Percentiles rank a stretch among this genome's conserved stretches.
Conservation (phyloP, 2,888 invertebrate genomes). For the Serrognathus titanus region DNA sequence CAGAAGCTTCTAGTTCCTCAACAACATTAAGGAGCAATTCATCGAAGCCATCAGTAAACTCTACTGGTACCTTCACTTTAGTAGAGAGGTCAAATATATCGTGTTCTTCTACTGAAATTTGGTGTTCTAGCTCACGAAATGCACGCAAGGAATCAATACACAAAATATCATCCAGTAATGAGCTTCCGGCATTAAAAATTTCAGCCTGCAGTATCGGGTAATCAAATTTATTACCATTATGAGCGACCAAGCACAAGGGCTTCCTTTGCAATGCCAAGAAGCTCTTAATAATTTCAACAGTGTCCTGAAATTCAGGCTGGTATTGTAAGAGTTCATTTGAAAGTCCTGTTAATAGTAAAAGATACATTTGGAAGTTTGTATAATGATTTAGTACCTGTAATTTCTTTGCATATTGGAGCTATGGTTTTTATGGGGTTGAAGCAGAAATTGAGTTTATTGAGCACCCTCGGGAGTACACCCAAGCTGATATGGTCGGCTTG, state of each 20-base stretch:
- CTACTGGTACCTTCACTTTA: constrained; percentile 26
- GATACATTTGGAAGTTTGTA: too few relatives aligned
- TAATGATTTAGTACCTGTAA: constrained; percentile 49
- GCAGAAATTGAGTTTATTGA: constrained; percentile 68
- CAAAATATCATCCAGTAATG: constrained; percentile 53
- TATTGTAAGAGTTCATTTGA: constrained; percentile 64
- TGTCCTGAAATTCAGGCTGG: constrained; percentile 59
- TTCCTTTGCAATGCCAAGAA: constrained; percentile 62
- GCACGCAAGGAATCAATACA: constrained; percentile 67
- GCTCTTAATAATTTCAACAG: constrained; percentile 55
- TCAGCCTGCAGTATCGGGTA: constrained; percentile 71
- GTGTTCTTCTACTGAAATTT: not conserved
- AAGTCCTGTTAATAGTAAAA: constrained; percentile 52
- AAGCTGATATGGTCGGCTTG: constrained; percentile 52
- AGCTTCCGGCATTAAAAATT: constrained; percentile 51
- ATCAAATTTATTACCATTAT: constrained; percentile 77
- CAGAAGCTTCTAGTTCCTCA: constrained; percentile 40
- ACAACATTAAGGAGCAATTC: constrained; percentile 43
- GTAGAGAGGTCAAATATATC: constrained; percentile 1
- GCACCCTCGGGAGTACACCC: constrained; percentile 58
- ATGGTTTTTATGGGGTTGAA: constrained; percentile 63
- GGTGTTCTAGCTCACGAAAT: constrained; percentile 52
- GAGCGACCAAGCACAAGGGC: constrained; percentile 77
- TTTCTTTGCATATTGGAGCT: constrained; percentile 43
- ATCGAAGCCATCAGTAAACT: constrained; percentile 48